Conservation (phyloP, 2,888 invertebrate genomes). For the Eledona agricola region DNA sequence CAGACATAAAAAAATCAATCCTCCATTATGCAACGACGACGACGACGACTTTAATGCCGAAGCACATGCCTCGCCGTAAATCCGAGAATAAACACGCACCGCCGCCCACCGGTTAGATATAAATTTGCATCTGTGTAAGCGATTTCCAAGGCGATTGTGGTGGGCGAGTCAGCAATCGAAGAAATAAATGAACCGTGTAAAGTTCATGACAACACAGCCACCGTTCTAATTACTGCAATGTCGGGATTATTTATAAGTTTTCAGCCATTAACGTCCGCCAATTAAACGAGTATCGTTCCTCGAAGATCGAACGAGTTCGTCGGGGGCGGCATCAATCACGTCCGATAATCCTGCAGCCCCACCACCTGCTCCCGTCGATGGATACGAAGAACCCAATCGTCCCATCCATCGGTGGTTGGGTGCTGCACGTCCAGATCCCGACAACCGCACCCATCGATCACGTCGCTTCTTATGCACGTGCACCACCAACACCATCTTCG, state of each 20-base stretch:
- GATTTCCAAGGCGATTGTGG: slow-evolving; percentile 41
- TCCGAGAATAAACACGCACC: slow-evolving; percentile 46
- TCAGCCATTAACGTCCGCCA: background rate
- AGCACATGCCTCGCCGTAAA: slow-evolving; percentile 41
- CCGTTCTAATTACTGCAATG: slow-evolving; percentile 7
- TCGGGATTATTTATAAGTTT: slow-evolving; percentile 1
- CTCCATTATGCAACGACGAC: slow-evolving; percentile 43
- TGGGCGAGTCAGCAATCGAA: slow-evolving; percentile 42
- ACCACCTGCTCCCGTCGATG: slow-evolving; percentile 47
- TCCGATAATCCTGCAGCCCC: slow-evolving; percentile 36
- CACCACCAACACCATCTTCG: slow-evolving; percentile 6
- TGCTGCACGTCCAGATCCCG: no score
- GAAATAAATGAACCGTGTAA: slow-evolving; percentile 44
- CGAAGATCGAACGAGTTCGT: no score
- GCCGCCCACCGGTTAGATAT: slow-evolving; percentile 45
- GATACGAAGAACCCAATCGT: slow-evolving; percentile 36
- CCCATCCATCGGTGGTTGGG: no score
- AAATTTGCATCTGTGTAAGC: slow-evolving; percentile 46
- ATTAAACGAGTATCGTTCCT: background rate
- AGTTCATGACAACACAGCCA: slow-evolving; percentile 28
- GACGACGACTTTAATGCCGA: slow-evolving; percentile 26
- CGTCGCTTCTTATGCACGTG: slow-evolving; percentile 22
- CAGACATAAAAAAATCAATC: slow-evolving; percentile 30
- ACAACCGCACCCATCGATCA: slow-evolving; percentile 45
- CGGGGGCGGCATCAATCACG: slow-evolving; percentile 43